Percentiles rank a stretch among this genome's conserved stretches.
Evolutionary conservation across 2,113 vertebrate species (phyloP).

Genomic region (Nansenia antarctica): DNA sequence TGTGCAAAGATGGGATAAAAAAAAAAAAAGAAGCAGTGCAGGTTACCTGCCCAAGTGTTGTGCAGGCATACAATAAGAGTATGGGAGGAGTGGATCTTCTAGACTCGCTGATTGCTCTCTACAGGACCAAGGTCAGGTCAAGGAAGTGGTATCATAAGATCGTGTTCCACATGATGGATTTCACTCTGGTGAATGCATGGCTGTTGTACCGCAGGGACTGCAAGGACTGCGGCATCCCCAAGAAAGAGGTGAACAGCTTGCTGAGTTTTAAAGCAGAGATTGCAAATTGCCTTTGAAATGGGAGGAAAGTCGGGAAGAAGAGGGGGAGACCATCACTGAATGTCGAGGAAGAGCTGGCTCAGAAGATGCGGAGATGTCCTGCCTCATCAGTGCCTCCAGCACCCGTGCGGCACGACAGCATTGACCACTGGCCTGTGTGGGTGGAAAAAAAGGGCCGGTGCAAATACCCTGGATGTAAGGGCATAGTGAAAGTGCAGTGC

Average conservation of each 20-base stretch:
- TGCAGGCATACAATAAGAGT: conserved; percentile 13
- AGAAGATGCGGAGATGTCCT: too few species aligned
- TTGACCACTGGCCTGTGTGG: too few species aligned
- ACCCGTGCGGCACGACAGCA: too few species aligned
- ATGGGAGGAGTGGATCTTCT: conserved; percentile 30
- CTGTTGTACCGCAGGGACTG: conserved; percentile 15
- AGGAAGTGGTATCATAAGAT: conserved; percentile 21
- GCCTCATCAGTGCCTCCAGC: too few species aligned
- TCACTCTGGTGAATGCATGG: conserved; percentile 5
- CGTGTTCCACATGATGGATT: conserved; percentile 17
- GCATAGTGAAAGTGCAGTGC: neutral
- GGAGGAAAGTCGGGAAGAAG: neutral
- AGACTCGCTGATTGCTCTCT: conserved; percentile 13
- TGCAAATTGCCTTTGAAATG: neutral
- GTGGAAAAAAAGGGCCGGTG: too few species aligned
- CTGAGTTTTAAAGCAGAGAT: neutral
- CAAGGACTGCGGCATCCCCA: neutral
- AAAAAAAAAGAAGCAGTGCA: too few species aligned
- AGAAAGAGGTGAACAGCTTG: neutral
- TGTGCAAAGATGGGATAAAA: conserved; percentile 18
- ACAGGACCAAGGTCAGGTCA: conserved; percentile 8
- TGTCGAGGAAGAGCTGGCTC: too few species aligned
- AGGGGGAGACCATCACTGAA: too few species aligned
- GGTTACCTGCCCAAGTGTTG: conserved; percentile 19
- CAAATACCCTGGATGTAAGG: neutral